Conservation (phyloP, 2,888 invertebrate genomes). For the Ichneumoninae sp. region DNA sequence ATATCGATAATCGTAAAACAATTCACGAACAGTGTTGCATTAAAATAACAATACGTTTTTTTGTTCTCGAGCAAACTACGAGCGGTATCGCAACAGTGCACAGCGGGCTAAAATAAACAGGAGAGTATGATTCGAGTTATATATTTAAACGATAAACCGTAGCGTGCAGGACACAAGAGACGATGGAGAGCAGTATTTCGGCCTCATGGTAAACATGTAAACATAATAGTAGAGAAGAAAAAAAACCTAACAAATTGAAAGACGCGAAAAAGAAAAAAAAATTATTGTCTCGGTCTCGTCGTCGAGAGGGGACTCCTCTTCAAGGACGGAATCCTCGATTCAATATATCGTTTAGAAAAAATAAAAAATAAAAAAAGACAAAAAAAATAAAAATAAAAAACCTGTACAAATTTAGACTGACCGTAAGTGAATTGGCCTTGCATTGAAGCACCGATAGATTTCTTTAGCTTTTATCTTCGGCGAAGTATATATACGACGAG, state of each 20-base stretch:
- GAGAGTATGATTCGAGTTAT: slow-evolving; percentile 49
- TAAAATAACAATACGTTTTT: background rate
- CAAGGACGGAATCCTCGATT: slow-evolving; percentile 44
- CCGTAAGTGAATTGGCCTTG: slow-evolving; percentile 68
- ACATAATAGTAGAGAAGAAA: slow-evolving; percentile 29
- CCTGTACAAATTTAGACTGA: slow-evolving; percentile 69
- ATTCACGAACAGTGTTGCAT: background rate
- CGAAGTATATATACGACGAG: slow-evolving; percentile 35
- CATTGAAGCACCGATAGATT: slow-evolving; percentile 67
- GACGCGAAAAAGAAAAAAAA: slow-evolving; percentile 31
- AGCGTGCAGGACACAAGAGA: slow-evolving; percentile 57
- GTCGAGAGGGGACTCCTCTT: slow-evolving; percentile 45
- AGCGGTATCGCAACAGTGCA: slow-evolving; percentile 52
- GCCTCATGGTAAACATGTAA: slow-evolving; percentile 46
- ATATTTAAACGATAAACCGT: slow-evolving; percentile 47
- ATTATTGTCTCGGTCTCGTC: slow-evolving; percentile 58
- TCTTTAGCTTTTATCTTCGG: slow-evolving; percentile 59
- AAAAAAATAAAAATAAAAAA: slow-evolving; percentile 45
- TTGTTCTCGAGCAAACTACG: slow-evolving; percentile 30
- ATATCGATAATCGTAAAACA: background rate
- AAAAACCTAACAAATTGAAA: slow-evolving; percentile 27
- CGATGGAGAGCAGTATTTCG: slow-evolving; percentile 49
- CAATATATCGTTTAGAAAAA: slow-evolving; percentile 53
- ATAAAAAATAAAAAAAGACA: slow-evolving; percentile 26
- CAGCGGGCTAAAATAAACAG: slow-evolving; percentile 55